Evolutionary conservation across 2,797 vertebrate species (phyloP).

Genomic region (Enteromius anoplus): DNA sequence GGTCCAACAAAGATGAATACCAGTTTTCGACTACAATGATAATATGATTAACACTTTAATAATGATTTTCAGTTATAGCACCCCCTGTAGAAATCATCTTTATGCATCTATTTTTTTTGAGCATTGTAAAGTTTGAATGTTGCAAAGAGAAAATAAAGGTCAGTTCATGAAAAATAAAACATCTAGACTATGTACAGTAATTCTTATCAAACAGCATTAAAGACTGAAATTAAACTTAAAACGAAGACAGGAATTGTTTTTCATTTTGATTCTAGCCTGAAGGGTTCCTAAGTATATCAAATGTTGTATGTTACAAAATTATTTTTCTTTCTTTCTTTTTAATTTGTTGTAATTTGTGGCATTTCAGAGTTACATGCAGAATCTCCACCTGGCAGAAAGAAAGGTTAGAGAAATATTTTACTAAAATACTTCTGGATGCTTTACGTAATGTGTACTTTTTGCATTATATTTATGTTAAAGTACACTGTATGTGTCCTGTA

Average conservation of each 20-base stretch:
- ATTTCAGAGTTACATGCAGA: constrained; percentile 52
- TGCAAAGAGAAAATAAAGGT: not conserved
- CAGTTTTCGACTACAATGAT: not conserved
- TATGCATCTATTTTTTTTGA: not conserved
- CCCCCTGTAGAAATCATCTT: not conserved
- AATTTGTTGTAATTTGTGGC: constrained; percentile 12
- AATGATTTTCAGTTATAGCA: not conserved
- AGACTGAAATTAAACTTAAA: not conserved
- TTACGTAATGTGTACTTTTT: not conserved
- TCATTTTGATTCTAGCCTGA: not conserved
- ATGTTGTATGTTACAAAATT: too few species aligned
- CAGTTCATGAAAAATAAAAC: not conserved
- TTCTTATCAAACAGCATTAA: not conserved
- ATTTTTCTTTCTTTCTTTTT: not conserved
- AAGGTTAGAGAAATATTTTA: constrained; percentile 10
- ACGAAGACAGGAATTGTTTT: not conserved
- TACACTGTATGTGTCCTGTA: not conserved
- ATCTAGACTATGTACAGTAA: not conserved
- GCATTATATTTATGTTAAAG: not conserved
- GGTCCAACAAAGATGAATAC: not conserved
- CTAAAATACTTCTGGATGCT: not conserved
- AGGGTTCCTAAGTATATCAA: not conserved
- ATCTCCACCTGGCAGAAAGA: constrained; percentile 12
- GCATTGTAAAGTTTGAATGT: not conserved
- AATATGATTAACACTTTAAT: not conserved